These are phyloP conservation scores for Psittacula derbiana DNA, from an alignment of 2,797 vertebrate species.

Conservation along the genomic window DNA sequence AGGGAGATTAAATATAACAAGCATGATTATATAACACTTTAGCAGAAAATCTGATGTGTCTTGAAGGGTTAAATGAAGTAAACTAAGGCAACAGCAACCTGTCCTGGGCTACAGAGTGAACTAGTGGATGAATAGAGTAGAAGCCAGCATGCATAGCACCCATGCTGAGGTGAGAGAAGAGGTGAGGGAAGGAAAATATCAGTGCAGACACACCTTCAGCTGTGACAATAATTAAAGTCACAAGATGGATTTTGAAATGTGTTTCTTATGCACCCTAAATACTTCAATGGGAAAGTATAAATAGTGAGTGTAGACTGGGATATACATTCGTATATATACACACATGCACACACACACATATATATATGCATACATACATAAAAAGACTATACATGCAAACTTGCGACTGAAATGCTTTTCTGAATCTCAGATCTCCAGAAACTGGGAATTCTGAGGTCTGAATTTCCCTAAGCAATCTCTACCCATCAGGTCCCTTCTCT, in stretches of 20 bases:
- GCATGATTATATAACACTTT: background rate
- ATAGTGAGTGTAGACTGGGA: background rate
- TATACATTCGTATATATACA: background rate
- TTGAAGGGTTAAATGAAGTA: background rate
- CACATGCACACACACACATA: accelerated
- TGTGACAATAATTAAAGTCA: background rate
- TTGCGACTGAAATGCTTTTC: background rate
- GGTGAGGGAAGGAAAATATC: background rate
- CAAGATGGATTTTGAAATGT: background rate
- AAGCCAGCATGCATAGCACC: background rate
- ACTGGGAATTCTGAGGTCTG: background rate
- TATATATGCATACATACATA: background rate
- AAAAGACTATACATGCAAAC: background rate
- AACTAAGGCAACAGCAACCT: background rate
- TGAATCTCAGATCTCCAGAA: background rate
- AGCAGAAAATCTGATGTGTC: background rate
- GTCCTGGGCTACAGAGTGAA: background rate
- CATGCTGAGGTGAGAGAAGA: background rate
- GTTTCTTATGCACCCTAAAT: background rate
- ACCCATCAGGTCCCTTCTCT: background rate
- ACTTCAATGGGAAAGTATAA: background rate
- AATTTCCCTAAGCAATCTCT: background rate
- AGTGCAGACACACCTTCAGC: background rate
- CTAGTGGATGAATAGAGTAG: background rate
- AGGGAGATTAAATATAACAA: background rate